phyloP scores from a whole-genome alignment of 2,888 invertebrate genomes.

The Amiota communis region DNA sequence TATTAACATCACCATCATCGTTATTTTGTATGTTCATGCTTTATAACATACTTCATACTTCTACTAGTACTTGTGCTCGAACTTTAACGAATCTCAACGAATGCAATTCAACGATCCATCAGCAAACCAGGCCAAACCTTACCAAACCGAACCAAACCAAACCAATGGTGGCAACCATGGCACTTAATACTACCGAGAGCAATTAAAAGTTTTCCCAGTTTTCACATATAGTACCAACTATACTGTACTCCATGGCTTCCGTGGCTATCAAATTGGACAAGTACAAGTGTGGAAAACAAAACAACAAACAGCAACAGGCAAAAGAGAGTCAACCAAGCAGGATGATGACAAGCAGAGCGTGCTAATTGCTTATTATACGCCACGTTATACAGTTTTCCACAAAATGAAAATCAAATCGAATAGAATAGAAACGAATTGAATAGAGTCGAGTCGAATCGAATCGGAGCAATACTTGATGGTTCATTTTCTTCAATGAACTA shows the following conservation, averaged over 20 bases:
- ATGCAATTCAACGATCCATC: too few relatives aligned
- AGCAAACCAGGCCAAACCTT: neutral
- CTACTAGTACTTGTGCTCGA: neutral
- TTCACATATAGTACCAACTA: neutral
- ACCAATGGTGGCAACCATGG: neutral
- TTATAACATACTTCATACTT: too few relatives aligned
- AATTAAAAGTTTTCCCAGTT: constrained; percentile 28
- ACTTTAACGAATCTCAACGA: neutral
- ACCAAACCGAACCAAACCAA: neutral
- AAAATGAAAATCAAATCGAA: neutral
- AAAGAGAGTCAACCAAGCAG: neutral
- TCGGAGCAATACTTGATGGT: too few relatives aligned
- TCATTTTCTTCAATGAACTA: too few relatives aligned
- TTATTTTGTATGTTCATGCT: too few relatives aligned
- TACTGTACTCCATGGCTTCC: neutral
- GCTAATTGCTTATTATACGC: constrained; percentile 25
- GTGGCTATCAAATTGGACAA: too few relatives aligned
- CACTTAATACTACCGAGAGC: neutral
- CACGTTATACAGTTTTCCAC: neutral
- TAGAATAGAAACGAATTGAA: too few relatives aligned
- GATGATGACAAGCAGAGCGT: neutral
- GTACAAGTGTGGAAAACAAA: neutral
- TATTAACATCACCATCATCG: too few relatives aligned
- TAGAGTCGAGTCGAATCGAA: too few relatives aligned
- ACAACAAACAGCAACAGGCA: neutral